phyloP scores from a whole-genome alignment of 2,888 invertebrate genomes.

The Lobophora halterata region DNA sequence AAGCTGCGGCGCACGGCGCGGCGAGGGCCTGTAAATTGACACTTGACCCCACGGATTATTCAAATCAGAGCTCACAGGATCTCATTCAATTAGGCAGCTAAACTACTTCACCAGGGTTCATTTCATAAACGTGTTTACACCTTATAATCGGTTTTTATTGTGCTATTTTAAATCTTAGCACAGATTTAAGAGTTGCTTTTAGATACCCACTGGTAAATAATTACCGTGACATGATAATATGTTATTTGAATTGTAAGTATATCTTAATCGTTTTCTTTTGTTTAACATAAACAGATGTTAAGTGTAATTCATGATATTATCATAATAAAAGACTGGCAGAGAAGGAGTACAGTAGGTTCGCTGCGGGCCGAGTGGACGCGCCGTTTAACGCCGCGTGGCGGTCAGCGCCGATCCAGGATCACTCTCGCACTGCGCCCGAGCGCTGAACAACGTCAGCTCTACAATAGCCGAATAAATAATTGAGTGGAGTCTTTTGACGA shows the following conservation, averaged over 20 bases:
- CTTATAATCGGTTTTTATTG: too few species aligned
- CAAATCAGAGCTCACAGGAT: slow-evolving; percentile 47
- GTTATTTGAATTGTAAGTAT: too few species aligned
- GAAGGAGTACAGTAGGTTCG: slow-evolving; percentile 26
- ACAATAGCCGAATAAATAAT: slow-evolving; percentile 79
- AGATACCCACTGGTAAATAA: too few species aligned
- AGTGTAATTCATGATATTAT: not conserved
- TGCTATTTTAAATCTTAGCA: too few species aligned
- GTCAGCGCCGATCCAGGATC: slow-evolving; percentile 47
- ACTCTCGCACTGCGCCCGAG: slow-evolving; percentile 68
- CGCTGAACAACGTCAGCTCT: slow-evolving; percentile 68
- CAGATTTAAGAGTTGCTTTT: too few species aligned
- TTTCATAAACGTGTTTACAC: too few species aligned
- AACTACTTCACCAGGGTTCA: slow-evolving; percentile 21
- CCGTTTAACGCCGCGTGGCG: slow-evolving; percentile 17
- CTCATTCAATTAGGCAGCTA: slow-evolving; percentile 21
- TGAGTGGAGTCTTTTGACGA: slow-evolving; percentile 76
- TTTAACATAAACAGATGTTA: too few species aligned
- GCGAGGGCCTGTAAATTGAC: slow-evolving; percentile 55
- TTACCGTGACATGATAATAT: too few species aligned
- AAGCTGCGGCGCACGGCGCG: slow-evolving; percentile 24
- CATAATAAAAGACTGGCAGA: not conserved
- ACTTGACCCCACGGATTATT: slow-evolving; percentile 60
- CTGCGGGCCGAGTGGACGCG: slow-evolving; percentile 35
- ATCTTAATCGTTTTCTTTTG: too few species aligned